Evolutionary conservation across 1,140 invertebrate species (phyloP).

Genomic region (Steinernema khuongi): DNA sequence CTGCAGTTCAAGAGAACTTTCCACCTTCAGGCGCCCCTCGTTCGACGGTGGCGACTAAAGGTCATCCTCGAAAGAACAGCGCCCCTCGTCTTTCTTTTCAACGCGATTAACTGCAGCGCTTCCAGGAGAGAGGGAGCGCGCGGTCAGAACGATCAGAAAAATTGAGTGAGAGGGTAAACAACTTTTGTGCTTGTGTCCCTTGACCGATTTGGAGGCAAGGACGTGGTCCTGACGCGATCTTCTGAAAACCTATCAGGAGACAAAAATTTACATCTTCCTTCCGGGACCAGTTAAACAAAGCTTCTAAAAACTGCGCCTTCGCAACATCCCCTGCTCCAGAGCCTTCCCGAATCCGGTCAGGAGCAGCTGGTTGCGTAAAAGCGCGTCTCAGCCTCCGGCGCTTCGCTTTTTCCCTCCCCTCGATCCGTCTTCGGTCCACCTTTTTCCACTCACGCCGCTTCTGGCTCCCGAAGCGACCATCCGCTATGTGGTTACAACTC

Average conservation of each 20-base stretch:
- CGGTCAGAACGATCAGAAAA: no score
- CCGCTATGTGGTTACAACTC: background rate
- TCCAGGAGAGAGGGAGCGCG: no score
- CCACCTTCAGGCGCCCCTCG: background rate
- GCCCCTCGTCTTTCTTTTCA: background rate
- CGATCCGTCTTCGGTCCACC: background rate
- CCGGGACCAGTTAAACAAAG: no score
- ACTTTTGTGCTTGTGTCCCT: background rate
- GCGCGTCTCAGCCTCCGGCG: no score
- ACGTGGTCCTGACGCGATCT: background rate
- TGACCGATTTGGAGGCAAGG: background rate
- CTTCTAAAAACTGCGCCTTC: no score
- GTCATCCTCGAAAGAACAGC: slow-evolving; percentile 15
- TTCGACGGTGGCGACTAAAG: background rate
- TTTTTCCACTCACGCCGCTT: background rate
- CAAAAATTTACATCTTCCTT: no score
- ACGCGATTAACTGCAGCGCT: background rate
- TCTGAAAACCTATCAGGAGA: no score
- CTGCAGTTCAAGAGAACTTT: background rate
- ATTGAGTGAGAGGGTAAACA: background rate
- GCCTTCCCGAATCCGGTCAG: no score
- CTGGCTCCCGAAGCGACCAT: background rate
- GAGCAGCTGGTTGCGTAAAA: no score
- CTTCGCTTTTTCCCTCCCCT: no score
- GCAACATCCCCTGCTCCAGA: no score